Percentiles rank a stretch among this genome's conserved stretches.
These are phyloP conservation scores for Psittacula echo DNA, from an alignment of 2,797 vertebrate genomes.

Conservation along the genomic window DNA sequence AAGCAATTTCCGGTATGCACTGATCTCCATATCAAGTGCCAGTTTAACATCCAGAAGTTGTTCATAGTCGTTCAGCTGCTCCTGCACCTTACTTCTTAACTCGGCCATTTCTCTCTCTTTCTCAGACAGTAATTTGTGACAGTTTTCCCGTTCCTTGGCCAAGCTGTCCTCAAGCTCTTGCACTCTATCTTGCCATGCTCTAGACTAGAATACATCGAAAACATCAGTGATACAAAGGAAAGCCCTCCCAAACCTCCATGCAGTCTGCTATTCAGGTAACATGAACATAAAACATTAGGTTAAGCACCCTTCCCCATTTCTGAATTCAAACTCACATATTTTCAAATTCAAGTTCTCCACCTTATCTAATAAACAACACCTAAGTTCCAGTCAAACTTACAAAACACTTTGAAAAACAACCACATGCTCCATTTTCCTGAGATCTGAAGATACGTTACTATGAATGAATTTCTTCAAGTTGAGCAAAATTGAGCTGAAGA, in stretches of 20 bases:
- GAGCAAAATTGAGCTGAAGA: not conserved
- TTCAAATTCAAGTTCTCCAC: not conserved
- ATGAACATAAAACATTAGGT: rapidly evolving
- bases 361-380: not conserved
- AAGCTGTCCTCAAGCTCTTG: conserved; percentile 85
- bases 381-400: not conserved
- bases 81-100: conserved; percentile 85
- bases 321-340: not conserved
- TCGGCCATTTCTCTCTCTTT: conserved; percentile 86
- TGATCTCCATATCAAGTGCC: conserved; percentile 94
- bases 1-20: conserved; percentile 89
- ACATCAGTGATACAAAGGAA: not conserved
- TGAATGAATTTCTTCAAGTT: not conserved
- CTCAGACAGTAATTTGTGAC: conserved; percentile 78
- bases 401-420: not conserved
- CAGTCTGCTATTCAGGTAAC: not conserved
- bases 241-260: not conserved
- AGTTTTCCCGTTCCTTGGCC: conserved; percentile 83
- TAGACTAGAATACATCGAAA: conserved; percentile 76
- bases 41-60: conserved; percentile 93
- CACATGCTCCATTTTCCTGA: not conserved
- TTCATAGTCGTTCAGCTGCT: conserved; percentile 87
- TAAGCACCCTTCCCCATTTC: rapidly evolving
- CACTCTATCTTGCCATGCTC: conserved; percentile 85
- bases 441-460: not conserved